These are phyloP conservation scores for Adelognathus sp. DNA, from an alignment of 2,888 invertebrate species.

Conservation along the genomic window DNA sequence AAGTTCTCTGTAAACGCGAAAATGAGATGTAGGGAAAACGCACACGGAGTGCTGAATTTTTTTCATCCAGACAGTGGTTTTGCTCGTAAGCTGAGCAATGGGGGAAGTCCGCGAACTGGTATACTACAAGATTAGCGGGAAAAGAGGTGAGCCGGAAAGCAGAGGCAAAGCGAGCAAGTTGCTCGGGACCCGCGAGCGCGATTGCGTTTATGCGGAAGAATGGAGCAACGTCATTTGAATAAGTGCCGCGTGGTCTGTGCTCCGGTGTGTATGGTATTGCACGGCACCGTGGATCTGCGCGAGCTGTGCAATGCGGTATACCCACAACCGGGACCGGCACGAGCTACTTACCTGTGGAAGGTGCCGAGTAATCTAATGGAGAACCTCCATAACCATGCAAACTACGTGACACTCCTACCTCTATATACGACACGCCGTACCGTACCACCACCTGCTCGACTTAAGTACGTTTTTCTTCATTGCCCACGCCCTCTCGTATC, in stretches of 20 bases:
- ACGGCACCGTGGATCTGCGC: constrained; percentile 21
- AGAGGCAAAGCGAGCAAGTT: constrained; percentile 9
- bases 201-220: constrained; percentile 55
- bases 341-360: constrained; percentile 49
- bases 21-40: neutral
- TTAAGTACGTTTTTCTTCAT: constrained; percentile 24
- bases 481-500: neutral
- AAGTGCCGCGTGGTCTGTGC: constrained; percentile 36
- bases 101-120: constrained; percentile 16
- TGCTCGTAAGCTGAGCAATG: neutral
- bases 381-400: constrained; percentile 15
- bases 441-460: constrained; percentile 28
- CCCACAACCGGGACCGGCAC: constrained; percentile 6
- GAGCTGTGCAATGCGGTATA: constrained; percentile 22
- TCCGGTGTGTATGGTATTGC: constrained; percentile 21
- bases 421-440: neutral
- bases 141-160: neutral
- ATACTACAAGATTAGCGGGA: constrained; percentile 43
- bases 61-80: neutral
- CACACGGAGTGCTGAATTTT: neutral
- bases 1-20: neutral
- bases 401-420: constrained; percentile 26
- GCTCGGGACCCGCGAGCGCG: constrained; percentile 30
- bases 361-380: constrained; percentile 56
- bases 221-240: constrained; percentile 52